Evolutionary conservation across 2,797 vertebrate genomes (phyloP).

Genomic region (Synanceia verrucosa): DNA sequence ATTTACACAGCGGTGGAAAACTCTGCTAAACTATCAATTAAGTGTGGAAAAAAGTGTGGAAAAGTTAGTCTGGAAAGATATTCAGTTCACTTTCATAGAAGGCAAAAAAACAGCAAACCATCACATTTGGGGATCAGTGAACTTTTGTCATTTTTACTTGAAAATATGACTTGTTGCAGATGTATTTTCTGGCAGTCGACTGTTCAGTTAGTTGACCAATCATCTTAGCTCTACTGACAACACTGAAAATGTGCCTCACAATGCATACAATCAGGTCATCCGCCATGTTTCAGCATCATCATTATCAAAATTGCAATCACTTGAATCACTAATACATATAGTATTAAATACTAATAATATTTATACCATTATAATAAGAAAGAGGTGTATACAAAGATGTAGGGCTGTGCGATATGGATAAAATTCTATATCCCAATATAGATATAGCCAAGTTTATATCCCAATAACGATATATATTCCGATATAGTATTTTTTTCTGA

Average conservation of each 20-base stretch:
- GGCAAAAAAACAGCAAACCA: background rate
- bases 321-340: background rate
- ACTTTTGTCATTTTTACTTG: background rate
- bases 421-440: too few species aligned
- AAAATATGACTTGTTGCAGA: background rate
- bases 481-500: too few species aligned
- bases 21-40: too few species aligned
- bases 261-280: background rate
- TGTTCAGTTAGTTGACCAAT: background rate
- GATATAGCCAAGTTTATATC: too few species aligned
- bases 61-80: too few species aligned
- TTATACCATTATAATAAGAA: background rate
- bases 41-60: too few species aligned
- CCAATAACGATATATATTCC: too few species aligned
- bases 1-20: too few species aligned
- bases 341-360: too few species aligned
- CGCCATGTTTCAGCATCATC: background rate
- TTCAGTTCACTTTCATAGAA: background rate
- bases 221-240: background rate
- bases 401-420: too few species aligned
- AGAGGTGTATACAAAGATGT: background rate
- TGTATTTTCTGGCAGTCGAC: background rate
- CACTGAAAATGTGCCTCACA: background rate
- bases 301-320: constrained; percentile 2
- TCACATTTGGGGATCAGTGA: background rate